A percentile compares a stretch with the other conserved stretches of the same genome.
Evolutionary conservation across 2,888 invertebrate species (phyloP).

Genomic region (Eulithis testata): DNA sequence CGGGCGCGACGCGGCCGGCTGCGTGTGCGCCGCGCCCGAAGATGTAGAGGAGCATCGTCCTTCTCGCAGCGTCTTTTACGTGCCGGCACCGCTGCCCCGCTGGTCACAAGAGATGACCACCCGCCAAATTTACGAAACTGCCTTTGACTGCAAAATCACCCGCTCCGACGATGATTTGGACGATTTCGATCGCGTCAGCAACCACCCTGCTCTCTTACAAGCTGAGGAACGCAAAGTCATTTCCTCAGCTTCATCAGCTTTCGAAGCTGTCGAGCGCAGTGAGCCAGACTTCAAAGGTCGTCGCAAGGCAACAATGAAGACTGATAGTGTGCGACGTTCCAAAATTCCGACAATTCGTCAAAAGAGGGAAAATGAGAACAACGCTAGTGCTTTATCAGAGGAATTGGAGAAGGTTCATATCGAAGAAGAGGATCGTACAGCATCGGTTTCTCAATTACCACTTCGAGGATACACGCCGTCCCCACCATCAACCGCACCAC

Average conservation of each 20-base stretch:
- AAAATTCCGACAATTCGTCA: constrained; percentile 86
- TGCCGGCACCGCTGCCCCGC: constrained; percentile 88
- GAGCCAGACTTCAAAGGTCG: constrained; percentile 83
- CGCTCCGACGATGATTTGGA: constrained; percentile 92
- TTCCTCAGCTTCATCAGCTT: constrained; percentile 80
- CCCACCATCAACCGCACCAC: constrained; percentile 93
- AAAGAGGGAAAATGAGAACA: constrained; percentile 76
- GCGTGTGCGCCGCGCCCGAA: constrained; percentile 89
- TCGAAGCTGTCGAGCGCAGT: constrained; percentile 78
- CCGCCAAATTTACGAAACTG: constrained; percentile 94
- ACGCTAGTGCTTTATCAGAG: constrained; percentile 73
- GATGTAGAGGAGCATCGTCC: constrained; percentile 87
- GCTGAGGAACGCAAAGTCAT: constrained; percentile 77
- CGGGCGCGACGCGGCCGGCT: constrained; percentile 87
- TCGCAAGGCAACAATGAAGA: constrained; percentile 83
- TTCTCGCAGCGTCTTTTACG: constrained; percentile 87
- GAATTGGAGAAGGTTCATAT: constrained; percentile 87
- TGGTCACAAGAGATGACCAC: constrained; percentile 86
- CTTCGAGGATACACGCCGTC: constrained; percentile 91
- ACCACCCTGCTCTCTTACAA: constrained; percentile 90
- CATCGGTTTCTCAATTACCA: constrained; percentile 86
- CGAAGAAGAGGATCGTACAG: constrained; percentile 81
- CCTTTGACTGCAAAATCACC: constrained; percentile 94
- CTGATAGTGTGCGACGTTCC: constrained; percentile 83
- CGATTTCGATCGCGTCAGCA: constrained; percentile 91